Conservation (phyloP, 2,113 vertebrate species). For the Misgurnus anguillicaudatus region DNA sequence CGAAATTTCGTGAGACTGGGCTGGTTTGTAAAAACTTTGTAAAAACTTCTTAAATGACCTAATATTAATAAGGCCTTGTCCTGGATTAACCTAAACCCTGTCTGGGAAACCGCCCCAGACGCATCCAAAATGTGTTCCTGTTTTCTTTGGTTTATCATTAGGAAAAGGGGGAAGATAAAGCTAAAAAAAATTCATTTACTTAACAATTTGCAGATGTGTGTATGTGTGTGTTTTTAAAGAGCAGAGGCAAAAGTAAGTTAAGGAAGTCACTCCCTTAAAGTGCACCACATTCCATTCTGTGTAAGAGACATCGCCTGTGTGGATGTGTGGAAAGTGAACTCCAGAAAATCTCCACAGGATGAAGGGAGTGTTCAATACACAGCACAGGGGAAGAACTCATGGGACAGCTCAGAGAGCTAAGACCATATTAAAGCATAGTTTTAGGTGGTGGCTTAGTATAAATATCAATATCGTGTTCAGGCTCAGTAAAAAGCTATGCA, state of each 20-base stretch:
- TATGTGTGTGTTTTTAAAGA: neutral
- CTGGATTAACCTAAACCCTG: no score
- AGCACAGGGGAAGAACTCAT: neutral
- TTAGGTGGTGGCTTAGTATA: no score
- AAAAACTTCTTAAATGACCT: no score
- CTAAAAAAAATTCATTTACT: neutral
- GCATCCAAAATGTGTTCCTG: no score
- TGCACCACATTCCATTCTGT: constrained; percentile 5
- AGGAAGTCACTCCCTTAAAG: constrained; percentile 24
- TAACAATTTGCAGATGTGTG: neutral
- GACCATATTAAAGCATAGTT: neutral
- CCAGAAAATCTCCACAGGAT: constrained; percentile 20
- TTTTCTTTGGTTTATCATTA: no score
- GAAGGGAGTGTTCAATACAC: neutral
- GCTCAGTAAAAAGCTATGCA: no score
- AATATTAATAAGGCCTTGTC: no score
- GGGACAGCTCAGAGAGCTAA: neutral
- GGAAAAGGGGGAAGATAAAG: no score
- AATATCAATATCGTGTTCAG: no score
- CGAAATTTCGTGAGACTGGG: no score
- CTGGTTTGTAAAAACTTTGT: no score
- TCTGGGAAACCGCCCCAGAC: no score
- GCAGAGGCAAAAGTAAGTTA: neutral
- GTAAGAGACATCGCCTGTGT: neutral
- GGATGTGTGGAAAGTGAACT: neutral